Percentiles rank a stretch among this genome's conserved stretches.
phyloP scores from a whole-genome alignment of 2,113 vertebrate species.

The Turdus rufiventris region DNA sequence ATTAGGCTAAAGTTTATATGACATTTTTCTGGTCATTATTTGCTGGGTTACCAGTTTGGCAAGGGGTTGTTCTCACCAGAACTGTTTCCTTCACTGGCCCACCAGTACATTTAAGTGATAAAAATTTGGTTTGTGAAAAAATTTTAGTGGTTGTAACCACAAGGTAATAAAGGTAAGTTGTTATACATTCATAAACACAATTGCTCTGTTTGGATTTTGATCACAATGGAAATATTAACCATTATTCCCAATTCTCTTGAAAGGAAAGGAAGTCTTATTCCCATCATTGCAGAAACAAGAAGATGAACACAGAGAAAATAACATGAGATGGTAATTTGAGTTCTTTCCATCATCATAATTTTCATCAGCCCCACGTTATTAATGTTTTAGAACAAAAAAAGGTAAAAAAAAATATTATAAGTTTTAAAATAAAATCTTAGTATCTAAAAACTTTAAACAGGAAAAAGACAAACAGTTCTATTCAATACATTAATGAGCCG shows the following conservation, averaged over 20 bases:
- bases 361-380: neutral
- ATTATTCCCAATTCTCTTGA: neutral
- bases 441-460: neutral
- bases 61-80: neutral
- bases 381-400: neutral
- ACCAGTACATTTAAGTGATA: neutral
- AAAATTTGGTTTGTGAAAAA: neutral
- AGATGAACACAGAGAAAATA: neutral
- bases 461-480: neutral
- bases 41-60: neutral
- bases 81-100: neutral
- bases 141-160: neutral
- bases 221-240: neutral
- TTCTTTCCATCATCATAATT: neutral
- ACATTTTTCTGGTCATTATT: neutral
- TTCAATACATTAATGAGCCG: neutral
- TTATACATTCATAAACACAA: neutral
- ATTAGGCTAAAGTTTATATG: rapidly evolving
- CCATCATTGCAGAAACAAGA: neutral
- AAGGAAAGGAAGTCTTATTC: neutral
- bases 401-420: neutral
- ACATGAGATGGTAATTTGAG: neutral
- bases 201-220: neutral
- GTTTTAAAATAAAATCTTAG: neutral
- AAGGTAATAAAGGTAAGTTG: neutral